A percentile compares a stretch with the other conserved stretches of the same genome.
Evolutionary conservation across 2,113 vertebrate species (phyloP).

Genomic region (Gymnocephalus cernua): DNA sequence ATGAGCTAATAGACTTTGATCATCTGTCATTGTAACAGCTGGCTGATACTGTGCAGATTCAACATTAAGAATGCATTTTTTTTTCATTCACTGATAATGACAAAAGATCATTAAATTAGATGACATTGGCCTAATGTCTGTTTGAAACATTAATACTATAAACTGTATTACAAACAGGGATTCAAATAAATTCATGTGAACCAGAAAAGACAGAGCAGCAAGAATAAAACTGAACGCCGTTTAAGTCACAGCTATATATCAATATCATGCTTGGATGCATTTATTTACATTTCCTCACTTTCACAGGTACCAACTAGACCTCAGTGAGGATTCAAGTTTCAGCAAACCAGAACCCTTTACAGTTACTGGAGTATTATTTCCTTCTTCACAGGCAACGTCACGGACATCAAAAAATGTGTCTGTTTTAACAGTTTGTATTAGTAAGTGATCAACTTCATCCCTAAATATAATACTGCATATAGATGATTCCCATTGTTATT

Average conservation of each 20-base stretch:
- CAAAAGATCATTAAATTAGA: neutral
- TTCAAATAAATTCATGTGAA: neutral
- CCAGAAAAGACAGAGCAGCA: neutral
- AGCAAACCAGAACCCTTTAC: conserved; percentile 59
- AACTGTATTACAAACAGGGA: neutral
- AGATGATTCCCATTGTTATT: neutral
- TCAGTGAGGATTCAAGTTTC: conserved; percentile 42
- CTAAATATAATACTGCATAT: neutral
- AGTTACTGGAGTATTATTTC: conserved; percentile 68
- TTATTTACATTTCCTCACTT: conserved; percentile 4
- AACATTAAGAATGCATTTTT: neutral
- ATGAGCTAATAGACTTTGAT: neutral
- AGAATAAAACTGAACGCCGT: neutral
- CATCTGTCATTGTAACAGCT: neutral
- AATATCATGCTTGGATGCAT: neutral
- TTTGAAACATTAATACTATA: neutral
- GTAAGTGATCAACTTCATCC: conserved; percentile 55
- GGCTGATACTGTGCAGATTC: neutral
- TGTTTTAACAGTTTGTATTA: conserved; percentile 64
- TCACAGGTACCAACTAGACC: conserved; percentile 80
- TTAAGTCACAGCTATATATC: neutral
- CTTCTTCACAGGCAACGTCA: conserved; percentile 65
- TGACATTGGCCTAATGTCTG: neutral
- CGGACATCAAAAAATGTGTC: conserved; percentile 80
- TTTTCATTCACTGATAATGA: neutral